Base-by-base conservation (phyloP, 1,140 invertebrate species). In the Augochlora pura region DNA sequence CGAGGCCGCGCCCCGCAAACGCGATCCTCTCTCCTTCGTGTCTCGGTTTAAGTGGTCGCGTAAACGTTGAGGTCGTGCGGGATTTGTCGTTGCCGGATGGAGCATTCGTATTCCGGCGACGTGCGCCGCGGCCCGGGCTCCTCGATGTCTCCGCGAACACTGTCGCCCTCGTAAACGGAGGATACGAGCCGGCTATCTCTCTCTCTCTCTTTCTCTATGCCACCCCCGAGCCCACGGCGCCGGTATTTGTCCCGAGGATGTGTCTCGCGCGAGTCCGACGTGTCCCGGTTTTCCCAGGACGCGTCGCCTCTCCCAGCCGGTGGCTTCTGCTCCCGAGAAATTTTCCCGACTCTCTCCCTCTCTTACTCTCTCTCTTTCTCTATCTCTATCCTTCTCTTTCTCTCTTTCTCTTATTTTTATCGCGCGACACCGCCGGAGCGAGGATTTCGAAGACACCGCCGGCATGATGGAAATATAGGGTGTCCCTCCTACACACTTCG, bases 31-130 rank as follows among this genome's bases (percentile, higher is more conserved):
- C 77, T 71, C 62, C 66, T 74, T 18, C 21, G 27, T 60, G 63
- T 83, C 77, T 85, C 83, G 83, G 57, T 85, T 85, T 77, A 84
- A 85, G 73, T 81, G 83, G 64, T 59, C 78, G 67, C 68, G 77
- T 76, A 80, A 85, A 85, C 82, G 67, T 25, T 27, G 60, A 39
- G 16, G 32, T 63, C 66, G 52, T 38, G 16, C 27, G n/a, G 82
- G 82, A 85, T 84, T 80, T 70, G 32, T 42, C 27, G 42, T n/a
- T 21, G n/a, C 27, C 23, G 60, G 49, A 78, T 10, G 49, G 49
- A 32, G 23, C 72, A 77, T 85, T 85, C 65, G 78, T 85, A 85
- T 85, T 85, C 83, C 52, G 32, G 16, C 8, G 52, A 46, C 72
- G 77, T 68, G n/a, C 57, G 39, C 23, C 65, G 10, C 21, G 5